Base-by-base conservation (phyloP, 2,113 vertebrate genomes). In the Nothocercus julius region DNA sequence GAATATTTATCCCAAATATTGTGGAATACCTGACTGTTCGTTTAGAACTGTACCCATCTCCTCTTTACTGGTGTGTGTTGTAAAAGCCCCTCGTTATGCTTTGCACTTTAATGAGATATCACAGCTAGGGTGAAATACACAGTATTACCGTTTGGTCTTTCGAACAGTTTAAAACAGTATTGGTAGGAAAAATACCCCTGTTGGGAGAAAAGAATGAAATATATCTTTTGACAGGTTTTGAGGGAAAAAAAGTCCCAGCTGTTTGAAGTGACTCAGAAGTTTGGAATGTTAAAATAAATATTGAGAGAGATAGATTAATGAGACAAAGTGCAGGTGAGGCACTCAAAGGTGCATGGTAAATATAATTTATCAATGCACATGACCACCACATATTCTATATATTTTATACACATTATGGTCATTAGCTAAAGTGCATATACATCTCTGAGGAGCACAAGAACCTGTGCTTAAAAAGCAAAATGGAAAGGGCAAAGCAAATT, bases 271-370 rank as follows among this genome's bases (percentile, higher is more conserved):
- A 53, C 80, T 93, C 58, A 85, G 74, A 53, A 66, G 44, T 82
- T 93, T 93, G 84, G 58, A 87, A 87, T 93, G 74, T 76, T 93
- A 76, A 47, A 89, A 79, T 84, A 91, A 92, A 66, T 89, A 56
- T 11, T 61, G 32, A 3, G 13, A 20, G 30, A 91, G 38, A 47
- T 75, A 85, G 82, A 77, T 68, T 81, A 79, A 73, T 85, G 62
- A 81, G 38, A 63, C 6, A 0, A 89, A 82, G 66, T 69, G 77
- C 74, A 89, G 83, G 73, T 94, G 81, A 91, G 66, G 30, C 38
- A 66, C 62, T 84, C 15, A 76, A 47, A 91, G 15, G 58, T 79
- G 30, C 38, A 13, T 32, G 34, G 56, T 68, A 82, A 87, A 21
- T 87, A 44, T 42, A 87, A 84, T 90, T 94, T 85, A 49, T 79